Evolutionary conservation across 1,140 invertebrate genomes (phyloP), one percentile per base, ranked within the genome.

Genomic region (Heliconius hewitsoni): DNA sequence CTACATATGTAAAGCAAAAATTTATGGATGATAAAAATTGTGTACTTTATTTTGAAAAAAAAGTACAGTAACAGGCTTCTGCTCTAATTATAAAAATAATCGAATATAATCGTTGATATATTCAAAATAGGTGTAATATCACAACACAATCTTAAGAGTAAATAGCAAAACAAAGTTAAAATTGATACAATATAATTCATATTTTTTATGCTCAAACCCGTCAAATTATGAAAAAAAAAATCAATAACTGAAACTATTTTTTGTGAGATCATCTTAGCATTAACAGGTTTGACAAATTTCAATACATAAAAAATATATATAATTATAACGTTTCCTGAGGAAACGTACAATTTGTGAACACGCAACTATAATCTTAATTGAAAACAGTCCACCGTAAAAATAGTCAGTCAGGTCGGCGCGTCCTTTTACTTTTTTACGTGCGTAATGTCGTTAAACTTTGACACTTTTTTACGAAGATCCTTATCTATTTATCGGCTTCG

Each of bases 401-500:
- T 77, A 74, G 78, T 66, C 13, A 74, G 39, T 66, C 60, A 76
- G 50, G 79, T 66, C 66, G 74, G 70, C 57, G 72, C 27, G 73
- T 78, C 84, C 84, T 87, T 87, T 86, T 85, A 84, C 78, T 87
- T 89, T 16, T 90, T 91, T 86, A 86, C 83, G 66, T 46, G 55
- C 79, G 75, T 83, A 82, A 88, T 88, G 84, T 86, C 87, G 88
- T 89, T 91, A 91, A 88, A 85, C 83, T 88, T 90, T 89, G 90
- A 90, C 89, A 88, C 88, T 87, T 91, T 90, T 90, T 90, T 89
- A 89, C 78, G 66, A 74, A 71, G 55, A 71, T 77, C 80, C 74
- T 85, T 79, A 83, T 79, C 84, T 86, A 81, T 86, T 86, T 79
- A 86, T 82, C 83, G 74, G 78, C 23, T 78, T 79, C 79, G 76